Conservation (phyloP, 2,797 vertebrate species). For the Danio tinwini region DNA sequence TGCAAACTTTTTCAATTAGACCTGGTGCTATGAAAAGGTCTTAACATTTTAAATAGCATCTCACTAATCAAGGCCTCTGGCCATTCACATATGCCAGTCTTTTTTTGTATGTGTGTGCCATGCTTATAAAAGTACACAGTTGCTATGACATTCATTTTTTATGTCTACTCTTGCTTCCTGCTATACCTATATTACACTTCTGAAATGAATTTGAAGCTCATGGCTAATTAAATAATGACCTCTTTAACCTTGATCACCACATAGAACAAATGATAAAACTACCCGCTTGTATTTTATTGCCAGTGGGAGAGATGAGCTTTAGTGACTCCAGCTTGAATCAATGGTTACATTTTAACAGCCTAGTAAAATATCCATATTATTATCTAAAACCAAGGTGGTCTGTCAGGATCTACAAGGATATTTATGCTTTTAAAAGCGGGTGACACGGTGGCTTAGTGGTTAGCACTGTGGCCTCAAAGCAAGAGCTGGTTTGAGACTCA, state of each 20-base stretch:
- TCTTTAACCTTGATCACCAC: conserved; percentile 15
- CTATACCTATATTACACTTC: conserved; percentile 4
- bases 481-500: too few species aligned
- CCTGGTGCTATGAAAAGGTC: background rate
- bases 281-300: conserved; percentile 14
- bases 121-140: conserved; percentile 1
- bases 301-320: background rate
- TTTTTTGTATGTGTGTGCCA: background rate
- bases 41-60: background rate
- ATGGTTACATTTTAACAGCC: background rate
- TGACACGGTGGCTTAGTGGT: too few species aligned
- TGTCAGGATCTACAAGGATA: background rate
- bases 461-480: too few species aligned
- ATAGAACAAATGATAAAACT: background rate
- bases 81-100: background rate
- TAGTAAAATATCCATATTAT: background rate
- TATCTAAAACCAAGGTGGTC: background rate
- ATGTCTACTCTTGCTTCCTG: background rate
- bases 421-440: background rate
- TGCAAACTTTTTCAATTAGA: background rate
- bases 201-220: conserved; percentile 2
- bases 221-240: conserved; percentile 8
- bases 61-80: conserved; percentile 14
- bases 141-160: background rate
- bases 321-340: background rate